A percentile compares a stretch with the other conserved stretches of the same genome.
phyloP scores from a whole-genome alignment of 2,888 invertebrate genomes.

The Cerceris ruficornis region DNA sequence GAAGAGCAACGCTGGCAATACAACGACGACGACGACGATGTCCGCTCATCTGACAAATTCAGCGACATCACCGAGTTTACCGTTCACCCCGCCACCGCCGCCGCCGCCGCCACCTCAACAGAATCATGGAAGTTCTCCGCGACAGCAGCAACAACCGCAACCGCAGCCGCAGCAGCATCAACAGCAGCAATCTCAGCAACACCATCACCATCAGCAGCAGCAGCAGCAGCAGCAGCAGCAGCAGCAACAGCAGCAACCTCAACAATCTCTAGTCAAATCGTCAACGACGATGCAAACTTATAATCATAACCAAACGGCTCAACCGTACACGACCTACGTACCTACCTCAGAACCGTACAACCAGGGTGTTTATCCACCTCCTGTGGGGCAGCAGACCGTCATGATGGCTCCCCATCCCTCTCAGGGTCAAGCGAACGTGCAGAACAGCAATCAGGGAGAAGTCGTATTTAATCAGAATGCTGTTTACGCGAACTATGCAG shows the following conservation, averaged over 20 bases:
- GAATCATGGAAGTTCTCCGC: slow-evolving; percentile 18
- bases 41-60: slow-evolving; percentile 72
- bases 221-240: slow-evolving; percentile 33
- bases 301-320: slow-evolving; percentile 69
- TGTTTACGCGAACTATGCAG: slow-evolving; percentile 76
- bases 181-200: slow-evolving; percentile 33
- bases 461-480: slow-evolving; percentile 76
- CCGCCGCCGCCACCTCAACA: slow-evolving; percentile 44
- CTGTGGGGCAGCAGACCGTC: slow-evolving; percentile 72
- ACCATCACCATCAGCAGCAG: slow-evolving; percentile 39
- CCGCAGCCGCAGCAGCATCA: slow-evolving; percentile 45
- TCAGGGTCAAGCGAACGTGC: slow-evolving; percentile 66
- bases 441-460: slow-evolving; percentile 69
- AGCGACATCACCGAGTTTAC: slow-evolving; percentile 77
- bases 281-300: slow-evolving; percentile 71
- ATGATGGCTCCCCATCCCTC: slow-evolving; percentile 73
- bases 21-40: slow-evolving; percentile 24
- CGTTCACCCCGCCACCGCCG: slow-evolving; percentile 69
- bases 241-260: slow-evolving; percentile 55
- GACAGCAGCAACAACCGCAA: slow-evolving; percentile 48
- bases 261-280: slow-evolving; percentile 76
- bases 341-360: slow-evolving; percentile 76
- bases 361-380: slow-evolving; percentile 70
- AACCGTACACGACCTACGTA: slow-evolving; percentile 72
- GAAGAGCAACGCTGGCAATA: slow-evolving; percentile 38